Conservation (phyloP, 2,113 vertebrate species). For the Otolemur garnettii region DNA sequence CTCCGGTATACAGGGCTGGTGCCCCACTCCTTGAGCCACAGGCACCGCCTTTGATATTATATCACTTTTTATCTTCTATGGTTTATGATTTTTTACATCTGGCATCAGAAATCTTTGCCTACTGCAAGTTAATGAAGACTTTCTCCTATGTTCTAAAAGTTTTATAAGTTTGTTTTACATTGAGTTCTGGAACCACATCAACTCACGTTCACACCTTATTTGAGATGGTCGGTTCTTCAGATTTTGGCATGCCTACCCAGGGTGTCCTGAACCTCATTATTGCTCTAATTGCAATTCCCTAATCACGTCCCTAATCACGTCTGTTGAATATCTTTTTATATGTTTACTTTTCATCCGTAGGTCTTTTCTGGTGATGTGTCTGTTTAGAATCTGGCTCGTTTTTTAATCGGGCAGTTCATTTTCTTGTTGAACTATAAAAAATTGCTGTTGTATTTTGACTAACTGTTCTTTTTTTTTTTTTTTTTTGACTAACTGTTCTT, state of each 20-base stretch:
- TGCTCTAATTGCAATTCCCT: not conserved
- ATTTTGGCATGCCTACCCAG: not conserved
- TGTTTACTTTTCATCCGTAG: not conserved
- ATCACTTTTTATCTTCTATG: not conserved
- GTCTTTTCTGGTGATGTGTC: not conserved
- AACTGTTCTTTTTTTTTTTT: not conserved
- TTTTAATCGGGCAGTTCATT: not conserved
- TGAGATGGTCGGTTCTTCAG: not conserved
- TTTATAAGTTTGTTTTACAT: not conserved
- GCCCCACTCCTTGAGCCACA: no score
- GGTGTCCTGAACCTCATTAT: not conserved
- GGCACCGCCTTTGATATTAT: no score
- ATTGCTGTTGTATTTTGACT: not conserved
- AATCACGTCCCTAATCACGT: accelerated
- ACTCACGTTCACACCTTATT: not conserved
- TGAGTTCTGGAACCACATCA: not conserved
- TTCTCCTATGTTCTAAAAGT: not conserved
- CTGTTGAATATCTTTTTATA: not conserved
- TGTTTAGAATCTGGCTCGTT: not conserved
- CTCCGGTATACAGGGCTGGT: no score
- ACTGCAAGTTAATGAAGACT: not conserved
- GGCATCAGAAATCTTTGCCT: not conserved
- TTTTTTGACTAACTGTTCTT: no score
- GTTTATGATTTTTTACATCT: not conserved
- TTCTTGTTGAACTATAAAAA: not conserved